Conservation (phyloP, 1,140 invertebrate genomes). For the Gyrodactylus bullatarudis region DNA sequence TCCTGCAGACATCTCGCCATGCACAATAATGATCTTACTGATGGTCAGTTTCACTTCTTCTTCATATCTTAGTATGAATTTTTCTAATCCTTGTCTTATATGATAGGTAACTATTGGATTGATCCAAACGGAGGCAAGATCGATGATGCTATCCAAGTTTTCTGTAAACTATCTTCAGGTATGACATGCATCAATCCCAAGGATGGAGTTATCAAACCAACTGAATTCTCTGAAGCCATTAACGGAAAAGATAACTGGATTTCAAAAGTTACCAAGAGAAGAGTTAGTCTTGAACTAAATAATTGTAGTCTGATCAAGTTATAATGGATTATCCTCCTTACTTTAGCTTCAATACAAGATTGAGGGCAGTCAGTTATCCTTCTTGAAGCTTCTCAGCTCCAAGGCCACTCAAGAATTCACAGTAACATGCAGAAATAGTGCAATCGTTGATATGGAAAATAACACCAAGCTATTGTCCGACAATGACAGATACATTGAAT, state of each 20-base stretch:
- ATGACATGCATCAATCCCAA: background rate
- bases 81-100: background rate
- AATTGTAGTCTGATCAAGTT: background rate
- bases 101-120: background rate
- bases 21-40: background rate
- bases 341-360: background rate
- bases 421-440: background rate
- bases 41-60: background rate
- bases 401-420: background rate
- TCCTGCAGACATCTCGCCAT: background rate
- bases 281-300: background rate
- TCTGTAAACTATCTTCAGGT: background rate
- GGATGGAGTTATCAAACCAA: background rate
- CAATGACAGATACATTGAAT: background rate
- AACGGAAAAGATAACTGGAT: background rate
- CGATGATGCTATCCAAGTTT: constrained; percentile 2
- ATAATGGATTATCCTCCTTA: background rate
- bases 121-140: constrained; percentile 5
- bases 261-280: background rate
- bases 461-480: too few relatives aligned
- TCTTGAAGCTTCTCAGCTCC: background rate
- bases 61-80: background rate
- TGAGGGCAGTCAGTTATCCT: background rate
- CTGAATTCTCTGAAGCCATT: background rate
- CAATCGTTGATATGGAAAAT: background rate